Conservation (phyloP, 23 tunicate species). For the Trididemnum clinides region DNA sequence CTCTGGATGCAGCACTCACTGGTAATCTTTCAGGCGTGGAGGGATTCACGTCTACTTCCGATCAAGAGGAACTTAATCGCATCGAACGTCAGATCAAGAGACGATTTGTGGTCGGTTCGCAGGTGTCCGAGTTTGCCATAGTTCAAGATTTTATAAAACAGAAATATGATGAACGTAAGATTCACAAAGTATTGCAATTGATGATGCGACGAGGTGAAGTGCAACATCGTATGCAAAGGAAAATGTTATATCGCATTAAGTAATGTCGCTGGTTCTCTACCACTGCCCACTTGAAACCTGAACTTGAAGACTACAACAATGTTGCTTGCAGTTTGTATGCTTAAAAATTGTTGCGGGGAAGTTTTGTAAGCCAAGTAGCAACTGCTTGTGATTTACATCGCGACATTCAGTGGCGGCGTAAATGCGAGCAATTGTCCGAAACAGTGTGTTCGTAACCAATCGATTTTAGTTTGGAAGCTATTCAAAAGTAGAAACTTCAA, state of each 20-base stretch:
- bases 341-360: background rate
- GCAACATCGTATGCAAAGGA: conserved; percentile 97
- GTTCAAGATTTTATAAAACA: conserved; percentile 91
- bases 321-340: background rate
- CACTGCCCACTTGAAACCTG: too few species aligned
- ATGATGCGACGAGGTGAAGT: conserved; percentile 97
- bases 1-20: conserved; percentile 95
- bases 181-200: conserved; percentile 82
- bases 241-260: conserved; percentile 90
- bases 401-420: too few species aligned
- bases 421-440: too few species aligned
- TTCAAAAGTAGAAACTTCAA: too few species aligned
- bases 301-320: background rate
- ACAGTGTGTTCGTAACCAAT: too few species aligned
- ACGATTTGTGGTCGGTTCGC: conserved; percentile 92
- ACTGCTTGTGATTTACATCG: too few species aligned
- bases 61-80: conserved; percentile 92
- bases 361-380: too few species aligned
- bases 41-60: conserved; percentile 95
- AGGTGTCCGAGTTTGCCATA: conserved; percentile 87
- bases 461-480: too few species aligned
- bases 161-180: conserved; percentile 86
- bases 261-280: conserved; percentile 23
- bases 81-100: conserved; percentile 96
- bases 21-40: conserved; percentile 99